These are phyloP conservation scores for Campopleginae sp. DNA, from an alignment of 2,888 invertebrate species.

Conservation along the genomic window DNA sequence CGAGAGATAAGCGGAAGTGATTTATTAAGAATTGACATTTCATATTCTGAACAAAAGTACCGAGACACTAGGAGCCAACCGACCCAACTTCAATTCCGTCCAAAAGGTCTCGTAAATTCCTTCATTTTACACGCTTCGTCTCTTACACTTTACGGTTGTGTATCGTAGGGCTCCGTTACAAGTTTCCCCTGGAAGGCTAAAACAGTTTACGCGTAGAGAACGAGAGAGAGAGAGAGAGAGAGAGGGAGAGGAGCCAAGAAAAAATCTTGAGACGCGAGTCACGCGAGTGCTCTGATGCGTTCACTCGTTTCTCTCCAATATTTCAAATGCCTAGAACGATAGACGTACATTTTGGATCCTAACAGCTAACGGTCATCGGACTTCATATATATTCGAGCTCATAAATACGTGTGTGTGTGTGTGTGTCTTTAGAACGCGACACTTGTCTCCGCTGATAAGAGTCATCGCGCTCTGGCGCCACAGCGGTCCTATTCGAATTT, in stretches of 20 bases:
- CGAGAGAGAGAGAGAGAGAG: not conserved
- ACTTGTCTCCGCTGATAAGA: slow-evolving; percentile 58
- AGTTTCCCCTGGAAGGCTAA: slow-evolving; percentile 4
- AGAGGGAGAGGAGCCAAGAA: slow-evolving; percentile 16
- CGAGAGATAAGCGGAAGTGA: not conserved
- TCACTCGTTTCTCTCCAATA: slow-evolving; percentile 38
- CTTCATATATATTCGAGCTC: not conserved
- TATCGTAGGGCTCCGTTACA: slow-evolving; percentile 52
- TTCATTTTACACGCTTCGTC: slow-evolving; percentile 14
- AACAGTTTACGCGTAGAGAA: slow-evolving; percentile 17
- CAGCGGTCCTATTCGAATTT: slow-evolving; percentile 42
- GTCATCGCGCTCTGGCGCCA: slow-evolving; percentile 63
- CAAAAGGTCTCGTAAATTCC: not conserved
- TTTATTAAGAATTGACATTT: not conserved
- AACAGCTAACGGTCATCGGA: slow-evolving; percentile 50
- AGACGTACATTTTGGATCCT: slow-evolving; percentile 37
- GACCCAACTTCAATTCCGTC: not conserved
- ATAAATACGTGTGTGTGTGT: not conserved
- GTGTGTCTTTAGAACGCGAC: slow-evolving; percentile 17
- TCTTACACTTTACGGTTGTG: slow-evolving; percentile 28
- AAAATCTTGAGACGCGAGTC: slow-evolving; percentile 33
- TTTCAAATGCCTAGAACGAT: slow-evolving; percentile 49
- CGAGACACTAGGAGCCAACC: not conserved
- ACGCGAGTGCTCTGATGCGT: slow-evolving; percentile 44
- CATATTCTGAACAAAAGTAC: not conserved